Evolutionary conservation across 2,888 invertebrate genomes (phyloP), one percentile per base, ranked within the genome.

Genomic region (Esperia sulphurella): DNA sequence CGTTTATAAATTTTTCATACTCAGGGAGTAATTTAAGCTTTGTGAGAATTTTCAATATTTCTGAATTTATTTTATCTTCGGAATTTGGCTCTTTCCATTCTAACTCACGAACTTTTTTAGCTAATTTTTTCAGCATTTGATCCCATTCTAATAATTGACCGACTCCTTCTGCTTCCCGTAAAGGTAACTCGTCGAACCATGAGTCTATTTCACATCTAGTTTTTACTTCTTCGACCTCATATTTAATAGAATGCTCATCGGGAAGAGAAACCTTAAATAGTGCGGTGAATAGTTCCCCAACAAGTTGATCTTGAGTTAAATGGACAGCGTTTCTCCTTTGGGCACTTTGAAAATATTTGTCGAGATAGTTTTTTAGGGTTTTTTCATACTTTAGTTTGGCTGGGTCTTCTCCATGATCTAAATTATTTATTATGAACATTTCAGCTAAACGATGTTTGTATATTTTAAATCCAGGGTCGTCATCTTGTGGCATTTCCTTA

Each of bases 371-470:
- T 53, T 58, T 66, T 4, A 83, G 59, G 40, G 49, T 60, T 39
- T 61, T 72, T 57, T 73, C 75, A 45, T 79, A 76, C 54, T 71
- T 72, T 1, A 54, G 44, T 57, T 77, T 82, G 3, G 65, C 50
- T 39, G 62, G 57, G 45, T 79, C 75, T 48, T 65, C 60, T 1
- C 63, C 59, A 43, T 79, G 69, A 46, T 83, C 83, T 55, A 80
- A 82, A 45, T 83, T 82, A 48, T 82, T 73, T 45, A 83, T 59
- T 50, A 83, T 74, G 55, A 82, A 83, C 54, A 71, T 66, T 14
- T 70, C 64, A n/a, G 75, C 68, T 50, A 83, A 58, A 5, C 69
- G 66, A 51, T 66, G 68, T 57, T 80, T 83, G 44, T 79, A 83
- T 43, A 83, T 66, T 58, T 81, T 74, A 58, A 80, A 82, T 3